Percentiles rank a stretch among this genome's conserved stretches.
Conservation (phyloP, 2,113 vertebrate species). For the Mobula hypostoma region DNA sequence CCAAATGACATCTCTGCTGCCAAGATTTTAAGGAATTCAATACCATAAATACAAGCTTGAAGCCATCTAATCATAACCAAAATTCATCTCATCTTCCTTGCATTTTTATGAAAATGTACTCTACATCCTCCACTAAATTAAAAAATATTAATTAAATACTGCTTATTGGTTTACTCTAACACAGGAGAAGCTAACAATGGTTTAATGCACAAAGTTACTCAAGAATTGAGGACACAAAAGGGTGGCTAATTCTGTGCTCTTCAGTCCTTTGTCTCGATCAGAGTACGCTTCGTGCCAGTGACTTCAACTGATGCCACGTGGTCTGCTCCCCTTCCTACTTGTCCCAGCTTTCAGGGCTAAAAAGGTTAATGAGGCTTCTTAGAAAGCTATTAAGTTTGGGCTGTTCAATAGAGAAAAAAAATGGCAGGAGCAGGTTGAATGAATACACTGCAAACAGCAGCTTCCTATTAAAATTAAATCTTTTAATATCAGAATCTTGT, state of each 20-base stretch:
- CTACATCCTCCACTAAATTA: neutral
- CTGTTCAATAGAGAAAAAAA: neutral
- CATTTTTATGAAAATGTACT: neutral
- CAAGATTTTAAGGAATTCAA: neutral
- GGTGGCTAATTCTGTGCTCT: neutral
- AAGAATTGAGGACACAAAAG: constrained; percentile 18
- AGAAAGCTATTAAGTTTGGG: constrained; percentile 31
- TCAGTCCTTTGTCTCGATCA: neutral
- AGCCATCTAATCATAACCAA: neutral
- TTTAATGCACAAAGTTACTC: neutral
- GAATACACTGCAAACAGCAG: constrained; percentile 11
- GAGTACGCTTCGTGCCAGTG: neutral
- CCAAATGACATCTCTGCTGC: neutral
- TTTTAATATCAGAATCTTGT: neutral
- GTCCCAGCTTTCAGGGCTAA: neutral
- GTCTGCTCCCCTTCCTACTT: neutral
- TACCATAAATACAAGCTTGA: neutral
- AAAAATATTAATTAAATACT: neutral
- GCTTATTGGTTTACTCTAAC: neutral
- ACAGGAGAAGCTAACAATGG: neutral
- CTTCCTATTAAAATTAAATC: constrained; percentile 17
- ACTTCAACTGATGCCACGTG: neutral
- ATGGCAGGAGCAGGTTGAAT: constrained; percentile 12
- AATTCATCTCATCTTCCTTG: neutral
- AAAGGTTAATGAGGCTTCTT: constrained; percentile 32